These are phyloP conservation scores for Vanacampus margaritifer DNA, from an alignment of 2,113 vertebrate species.

Conservation along the genomic window DNA sequence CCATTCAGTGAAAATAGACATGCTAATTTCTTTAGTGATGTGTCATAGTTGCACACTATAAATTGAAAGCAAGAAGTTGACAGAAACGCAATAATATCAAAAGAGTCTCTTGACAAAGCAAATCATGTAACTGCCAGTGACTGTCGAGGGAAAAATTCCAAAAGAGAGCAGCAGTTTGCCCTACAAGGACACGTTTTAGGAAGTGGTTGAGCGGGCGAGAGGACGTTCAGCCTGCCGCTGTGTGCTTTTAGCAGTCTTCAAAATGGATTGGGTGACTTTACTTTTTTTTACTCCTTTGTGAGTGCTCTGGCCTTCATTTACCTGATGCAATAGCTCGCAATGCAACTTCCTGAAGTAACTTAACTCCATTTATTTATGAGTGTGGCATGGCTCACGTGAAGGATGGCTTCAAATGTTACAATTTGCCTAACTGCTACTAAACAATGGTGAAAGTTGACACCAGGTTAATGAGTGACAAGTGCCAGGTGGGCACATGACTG, in stretches of 20 bases:
- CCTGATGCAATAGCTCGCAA: constrained; percentile 3
- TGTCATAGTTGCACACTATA: not conserved
- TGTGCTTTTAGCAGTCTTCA: not conserved
- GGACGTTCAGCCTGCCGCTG: not conserved
- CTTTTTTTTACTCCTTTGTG: no score
- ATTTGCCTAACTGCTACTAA: not conserved
- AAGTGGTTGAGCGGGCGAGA: constrained; percentile 6
- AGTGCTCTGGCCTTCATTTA: not conserved
- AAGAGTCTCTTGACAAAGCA: constrained; percentile 21
- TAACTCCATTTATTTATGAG: not conserved
- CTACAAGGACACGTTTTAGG: constrained; percentile 13
- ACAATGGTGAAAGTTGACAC: not conserved
- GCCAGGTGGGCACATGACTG: not conserved
- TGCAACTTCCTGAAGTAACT: not conserved
- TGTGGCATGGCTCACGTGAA: not conserved
- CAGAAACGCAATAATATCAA: not conserved
- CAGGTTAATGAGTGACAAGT: constrained; percentile 15
- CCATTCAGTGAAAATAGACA: no score
- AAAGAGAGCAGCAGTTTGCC: not conserved
- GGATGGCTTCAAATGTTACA: not conserved
- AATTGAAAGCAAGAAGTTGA: no score
- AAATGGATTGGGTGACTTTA: not conserved
- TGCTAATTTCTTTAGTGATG: no score
- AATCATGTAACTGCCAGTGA: constrained; percentile 13
- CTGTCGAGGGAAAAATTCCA: not conserved